Conservation (phyloP, 1,140 invertebrate species). For the Metaphire vulgaris region DNA sequence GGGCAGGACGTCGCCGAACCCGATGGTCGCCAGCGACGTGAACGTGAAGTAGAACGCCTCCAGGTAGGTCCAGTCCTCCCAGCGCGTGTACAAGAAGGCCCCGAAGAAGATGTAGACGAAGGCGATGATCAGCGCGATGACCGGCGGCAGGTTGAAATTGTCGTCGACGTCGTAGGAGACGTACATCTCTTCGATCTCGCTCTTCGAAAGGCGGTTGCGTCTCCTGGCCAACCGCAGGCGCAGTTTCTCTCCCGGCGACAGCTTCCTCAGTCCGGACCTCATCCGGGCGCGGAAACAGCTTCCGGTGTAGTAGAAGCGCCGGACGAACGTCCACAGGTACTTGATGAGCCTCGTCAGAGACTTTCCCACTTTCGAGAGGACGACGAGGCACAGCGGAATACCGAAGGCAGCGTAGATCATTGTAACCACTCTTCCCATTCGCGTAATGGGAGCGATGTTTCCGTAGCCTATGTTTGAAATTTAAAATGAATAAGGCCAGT, state of each 20-base stretch:
- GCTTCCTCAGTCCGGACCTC: constrained; percentile 1
- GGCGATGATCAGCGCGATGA: constrained; percentile 72
- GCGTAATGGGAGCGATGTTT: constrained; percentile 2
- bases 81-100: constrained; percentile 63
- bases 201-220: too few relatives aligned
- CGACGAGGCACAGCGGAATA: constrained; percentile 76
- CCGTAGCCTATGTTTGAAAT: too few relatives aligned
- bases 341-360: constrained; percentile 43
- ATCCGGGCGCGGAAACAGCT: constrained; percentile 5
- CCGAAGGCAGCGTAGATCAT: constrained; percentile 91
- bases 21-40: constrained; percentile 61
- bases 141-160: constrained; percentile 84
- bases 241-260: not conserved
- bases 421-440: constrained; percentile 66
- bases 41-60: constrained; percentile 93
- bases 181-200: not conserved
- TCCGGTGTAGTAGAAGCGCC: constrained; percentile 28
- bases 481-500: too few relatives aligned
- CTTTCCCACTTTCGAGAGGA: constrained; percentile 50
- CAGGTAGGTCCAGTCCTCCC: constrained; percentile 71
- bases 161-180: constrained; percentile 62
- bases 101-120: constrained; percentile 77
- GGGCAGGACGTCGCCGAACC: constrained; percentile 84
- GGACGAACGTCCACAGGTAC: constrained; percentile 34
- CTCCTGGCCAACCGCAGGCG: not conserved